Evolutionary conservation across 2,888 invertebrate species (phyloP).

Genomic region (Oscheius onirici): DNA sequence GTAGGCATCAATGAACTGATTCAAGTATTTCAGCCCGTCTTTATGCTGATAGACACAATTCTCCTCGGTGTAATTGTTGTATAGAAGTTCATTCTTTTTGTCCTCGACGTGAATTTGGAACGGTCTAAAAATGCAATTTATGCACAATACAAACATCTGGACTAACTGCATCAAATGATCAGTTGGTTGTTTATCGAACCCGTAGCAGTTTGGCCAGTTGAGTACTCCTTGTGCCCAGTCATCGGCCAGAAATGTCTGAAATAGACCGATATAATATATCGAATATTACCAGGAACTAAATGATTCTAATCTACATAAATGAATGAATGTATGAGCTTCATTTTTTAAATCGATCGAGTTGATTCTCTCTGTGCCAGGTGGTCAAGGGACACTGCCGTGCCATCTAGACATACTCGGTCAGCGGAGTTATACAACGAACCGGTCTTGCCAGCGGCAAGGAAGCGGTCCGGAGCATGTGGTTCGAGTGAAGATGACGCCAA

Average conservation of each 20-base stretch:
- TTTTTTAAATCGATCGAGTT: no score
- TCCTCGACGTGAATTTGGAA: constrained; percentile 48
- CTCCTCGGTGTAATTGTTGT: constrained; percentile 32
- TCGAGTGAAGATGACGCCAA: no score
- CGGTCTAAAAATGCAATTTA: constrained; percentile 33
- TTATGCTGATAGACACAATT: constrained; percentile 50
- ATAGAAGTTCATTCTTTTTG: constrained; percentile 29
- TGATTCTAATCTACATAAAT: no score
- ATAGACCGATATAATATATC: no score
- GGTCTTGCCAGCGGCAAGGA: no score
- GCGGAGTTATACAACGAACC: no score
- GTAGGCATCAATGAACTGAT: constrained; percentile 52
- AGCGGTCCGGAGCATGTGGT: no score
- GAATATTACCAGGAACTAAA: no score
- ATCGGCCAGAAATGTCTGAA: constrained; percentile 53
- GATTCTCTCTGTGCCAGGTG: no score
- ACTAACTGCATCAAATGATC: constrained; percentile 58
- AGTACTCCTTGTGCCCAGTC: constrained; percentile 60
- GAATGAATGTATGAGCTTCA: no score
- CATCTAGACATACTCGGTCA: no score
- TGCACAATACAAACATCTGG: neutral
- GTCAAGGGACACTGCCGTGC: no score
- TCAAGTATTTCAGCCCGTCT: constrained; percentile 47
- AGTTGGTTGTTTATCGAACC: constrained; percentile 49
- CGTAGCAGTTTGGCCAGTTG: constrained; percentile 59